Percentiles rank a stretch among this genome's conserved stretches.
Evolutionary conservation across 2,113 vertebrate species (phyloP).

Genomic region (Salvelinus sp.): DNA sequence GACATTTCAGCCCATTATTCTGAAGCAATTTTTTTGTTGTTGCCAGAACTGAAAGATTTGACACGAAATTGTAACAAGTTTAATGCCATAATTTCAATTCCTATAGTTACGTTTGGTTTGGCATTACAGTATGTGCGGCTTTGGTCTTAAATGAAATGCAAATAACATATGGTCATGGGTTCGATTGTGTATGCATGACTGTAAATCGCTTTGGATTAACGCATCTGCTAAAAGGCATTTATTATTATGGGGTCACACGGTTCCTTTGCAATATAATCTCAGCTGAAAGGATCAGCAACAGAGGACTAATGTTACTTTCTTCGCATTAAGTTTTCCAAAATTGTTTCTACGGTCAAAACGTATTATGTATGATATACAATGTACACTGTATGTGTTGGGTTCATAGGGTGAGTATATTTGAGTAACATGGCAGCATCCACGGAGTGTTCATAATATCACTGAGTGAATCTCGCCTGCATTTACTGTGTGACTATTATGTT

Average conservation of each 20-base stretch:
- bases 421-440: too few relatives aligned
- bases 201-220: too few relatives aligned
- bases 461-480: too few relatives aligned
- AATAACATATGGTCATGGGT: too few relatives aligned
- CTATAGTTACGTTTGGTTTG: not conserved
- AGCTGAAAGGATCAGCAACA: not conserved
- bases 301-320: not conserved
- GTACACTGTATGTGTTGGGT: too few relatives aligned
- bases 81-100: not conserved
- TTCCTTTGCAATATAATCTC: not conserved
- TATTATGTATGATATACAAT: not conserved
- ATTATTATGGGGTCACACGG: not conserved
- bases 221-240: too few relatives aligned
- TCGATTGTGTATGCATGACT: too few relatives aligned
- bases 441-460: too few relatives aligned
- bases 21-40: not conserved
- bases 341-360: not conserved
- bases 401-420: too few relatives aligned
- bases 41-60: not conserved
- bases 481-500: too few relatives aligned
- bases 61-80: not conserved
- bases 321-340: slow-evolving; percentile 13
- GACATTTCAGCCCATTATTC: not conserved
- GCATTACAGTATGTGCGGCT: slow-evolving; percentile 1
- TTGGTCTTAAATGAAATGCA: not conserved